Conservation (phyloP, 2,113 vertebrate species). For the Psettodes erumei region DNA sequence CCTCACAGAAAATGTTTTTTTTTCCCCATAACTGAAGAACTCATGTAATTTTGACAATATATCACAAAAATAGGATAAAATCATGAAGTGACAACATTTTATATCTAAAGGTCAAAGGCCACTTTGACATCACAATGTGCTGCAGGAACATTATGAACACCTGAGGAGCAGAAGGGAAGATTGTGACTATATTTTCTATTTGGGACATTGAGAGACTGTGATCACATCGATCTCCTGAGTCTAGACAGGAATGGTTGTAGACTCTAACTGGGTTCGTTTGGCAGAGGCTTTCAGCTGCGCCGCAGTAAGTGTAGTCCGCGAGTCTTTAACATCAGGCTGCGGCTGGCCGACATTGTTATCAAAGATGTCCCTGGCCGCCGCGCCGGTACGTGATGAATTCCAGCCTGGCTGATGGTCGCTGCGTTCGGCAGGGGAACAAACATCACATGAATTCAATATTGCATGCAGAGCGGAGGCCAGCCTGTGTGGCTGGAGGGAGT, state of each 20-base stretch:
- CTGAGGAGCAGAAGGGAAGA: too few species aligned
- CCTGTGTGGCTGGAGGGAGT: conserved; percentile 1
- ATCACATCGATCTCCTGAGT: too few species aligned
- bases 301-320: too few species aligned
- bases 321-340: conserved; percentile 54
- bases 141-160: too few species aligned
- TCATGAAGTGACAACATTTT: neutral
- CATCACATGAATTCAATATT: conserved; percentile 15
- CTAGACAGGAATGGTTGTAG: too few species aligned
- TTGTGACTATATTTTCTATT: too few species aligned
- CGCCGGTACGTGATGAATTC: conserved; percentile 40
- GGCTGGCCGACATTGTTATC: conserved; percentile 47
- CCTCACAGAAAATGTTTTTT: too few species aligned
- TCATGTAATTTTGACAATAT: neutral
- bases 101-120: neutral
- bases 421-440: conserved; percentile 15
- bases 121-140: too few species aligned
- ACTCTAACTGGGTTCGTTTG: too few species aligned
- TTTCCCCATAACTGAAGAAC: neutral
- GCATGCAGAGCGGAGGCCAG: neutral
- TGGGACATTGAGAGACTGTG: too few species aligned
- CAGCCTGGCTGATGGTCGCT: neutral
- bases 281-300: too few species aligned
- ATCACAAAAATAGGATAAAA: neutral
- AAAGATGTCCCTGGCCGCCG: conserved; percentile 55